Evolutionary conservation across 2,888 invertebrate species (phyloP).

Genomic region (Frankliniella fusca): DNA sequence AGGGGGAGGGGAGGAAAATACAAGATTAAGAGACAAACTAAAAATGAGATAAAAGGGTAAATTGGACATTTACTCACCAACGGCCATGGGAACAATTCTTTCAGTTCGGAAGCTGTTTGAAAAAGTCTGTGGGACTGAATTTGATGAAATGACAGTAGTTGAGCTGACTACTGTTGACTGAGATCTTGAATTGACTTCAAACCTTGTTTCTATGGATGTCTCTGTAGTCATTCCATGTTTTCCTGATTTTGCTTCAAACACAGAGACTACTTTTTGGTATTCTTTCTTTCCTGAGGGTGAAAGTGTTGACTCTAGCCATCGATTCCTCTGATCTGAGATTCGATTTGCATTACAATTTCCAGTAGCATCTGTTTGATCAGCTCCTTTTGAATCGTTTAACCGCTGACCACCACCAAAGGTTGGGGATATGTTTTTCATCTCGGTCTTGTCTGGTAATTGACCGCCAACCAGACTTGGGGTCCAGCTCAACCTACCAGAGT

Average conservation of each 20-base stretch:
- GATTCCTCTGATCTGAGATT: constrained; percentile 20
- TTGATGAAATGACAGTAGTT: neutral
- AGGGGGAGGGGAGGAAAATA: neutral
- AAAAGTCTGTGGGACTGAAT: neutral
- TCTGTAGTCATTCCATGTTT: neutral
- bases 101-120: neutral
- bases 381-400: neutral
- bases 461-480: neutral
- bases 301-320: neutral
- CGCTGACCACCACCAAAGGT: neutral
- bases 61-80: neutral
- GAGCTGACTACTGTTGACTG: neutral
- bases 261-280: neutral
- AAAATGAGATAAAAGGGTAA: neutral
- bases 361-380: constrained; percentile 2
- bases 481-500: neutral
- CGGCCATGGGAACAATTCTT: neutral
- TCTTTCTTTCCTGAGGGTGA: constrained; percentile 9
- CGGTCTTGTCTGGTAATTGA: neutral
- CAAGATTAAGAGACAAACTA: neutral
- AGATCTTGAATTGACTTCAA: neutral
- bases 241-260: neutral
- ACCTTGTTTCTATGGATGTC: constrained; percentile 10
- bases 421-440: neutral
- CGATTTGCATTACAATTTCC: neutral